phyloP scores from a whole-genome alignment of 2,113 vertebrate genomes.

The Larimichthys crocea region DNA sequence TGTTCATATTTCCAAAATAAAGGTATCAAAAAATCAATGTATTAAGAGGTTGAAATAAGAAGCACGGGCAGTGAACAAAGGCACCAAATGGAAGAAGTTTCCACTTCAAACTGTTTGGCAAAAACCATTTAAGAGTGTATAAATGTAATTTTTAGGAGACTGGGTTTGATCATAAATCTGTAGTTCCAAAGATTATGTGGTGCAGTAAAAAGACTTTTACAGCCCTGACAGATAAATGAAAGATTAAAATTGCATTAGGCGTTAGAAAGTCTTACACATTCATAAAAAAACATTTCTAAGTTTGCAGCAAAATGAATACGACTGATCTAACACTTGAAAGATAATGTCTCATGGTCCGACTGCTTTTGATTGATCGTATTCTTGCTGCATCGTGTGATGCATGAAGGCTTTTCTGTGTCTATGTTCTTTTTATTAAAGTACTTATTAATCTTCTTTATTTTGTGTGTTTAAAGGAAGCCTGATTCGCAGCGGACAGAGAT shows the following conservation, averaged over 20 bases:
- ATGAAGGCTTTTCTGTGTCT: background rate
- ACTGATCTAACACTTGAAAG: background rate
- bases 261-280: background rate
- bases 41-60: background rate
- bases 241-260: background rate
- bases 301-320: background rate
- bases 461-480: background rate
- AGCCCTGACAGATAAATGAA: background rate
- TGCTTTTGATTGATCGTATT: background rate
- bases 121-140: background rate
- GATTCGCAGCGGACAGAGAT: background rate
- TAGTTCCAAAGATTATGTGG: background rate
- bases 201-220: background rate
- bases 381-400: background rate
- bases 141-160: background rate
- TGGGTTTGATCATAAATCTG: slow-evolving; percentile 1
- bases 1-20: background rate
- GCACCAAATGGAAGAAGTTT: background rate
- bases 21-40: background rate
- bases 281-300: background rate
- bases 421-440: too few species aligned
- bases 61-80: background rate
- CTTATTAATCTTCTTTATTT: background rate
- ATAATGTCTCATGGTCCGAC: background rate
- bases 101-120: background rate